Conservation (phyloP, 2,797 vertebrate species). For the Propithecus perrieri region DNA sequence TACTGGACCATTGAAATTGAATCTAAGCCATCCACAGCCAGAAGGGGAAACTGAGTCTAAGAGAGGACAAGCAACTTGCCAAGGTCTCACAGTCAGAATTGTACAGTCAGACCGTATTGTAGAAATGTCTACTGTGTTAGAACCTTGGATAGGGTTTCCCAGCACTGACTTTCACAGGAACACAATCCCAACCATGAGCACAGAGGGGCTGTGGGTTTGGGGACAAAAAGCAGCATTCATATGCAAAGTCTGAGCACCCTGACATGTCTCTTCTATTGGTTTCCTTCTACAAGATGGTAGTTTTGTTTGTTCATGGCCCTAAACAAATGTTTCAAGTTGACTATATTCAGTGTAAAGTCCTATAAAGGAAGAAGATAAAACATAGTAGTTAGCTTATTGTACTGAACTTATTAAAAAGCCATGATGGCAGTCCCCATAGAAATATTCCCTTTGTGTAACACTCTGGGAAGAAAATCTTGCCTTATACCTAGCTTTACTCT, state of each 20-base stretch:
- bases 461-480: conserved; percentile 15
- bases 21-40: background rate
- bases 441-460: background rate
- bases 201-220: background rate
- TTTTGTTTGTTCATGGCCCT: conserved; percentile 3
- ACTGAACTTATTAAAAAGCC: conserved; percentile 64
- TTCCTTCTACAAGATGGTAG: background rate
- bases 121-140: background rate
- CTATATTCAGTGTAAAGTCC: background rate
- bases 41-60: background rate
- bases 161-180: background rate
- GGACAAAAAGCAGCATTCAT: background rate
- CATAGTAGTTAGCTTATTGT: conserved; percentile 70
- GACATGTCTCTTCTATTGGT: background rate
- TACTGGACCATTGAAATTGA: background rate
- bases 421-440: background rate
- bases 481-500: background rate
- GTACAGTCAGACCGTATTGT: background rate
- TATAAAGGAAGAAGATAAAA: conserved; percentile 69
- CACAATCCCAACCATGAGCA: background rate
- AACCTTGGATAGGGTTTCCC: background rate
- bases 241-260: background rate
- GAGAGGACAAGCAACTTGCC: no score
- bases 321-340: conserved; percentile 53
- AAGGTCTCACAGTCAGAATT: background rate